Evolutionary conservation across 2,113 vertebrate species (phyloP), one percentile per base, ranked within the genome.

Genomic region (Neodon shergylaensis): DNA sequence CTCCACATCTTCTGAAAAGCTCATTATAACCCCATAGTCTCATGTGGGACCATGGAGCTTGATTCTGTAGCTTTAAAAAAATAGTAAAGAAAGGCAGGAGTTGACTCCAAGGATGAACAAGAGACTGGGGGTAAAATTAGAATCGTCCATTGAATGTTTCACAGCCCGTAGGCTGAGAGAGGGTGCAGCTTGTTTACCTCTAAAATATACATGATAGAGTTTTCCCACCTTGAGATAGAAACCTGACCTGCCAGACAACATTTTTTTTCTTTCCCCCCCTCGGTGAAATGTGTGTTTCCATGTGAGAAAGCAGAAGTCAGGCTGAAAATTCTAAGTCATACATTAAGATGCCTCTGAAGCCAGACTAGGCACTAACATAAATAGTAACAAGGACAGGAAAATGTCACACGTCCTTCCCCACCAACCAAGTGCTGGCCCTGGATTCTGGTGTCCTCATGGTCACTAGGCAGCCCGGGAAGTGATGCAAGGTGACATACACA

Each of bases 221-320:
- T 97, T 98, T 97, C 91, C 73, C 94, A 95, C 95, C 86, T 94
- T 91, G 77, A 94, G 81, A 86, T 88, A 95, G 81, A 83, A 97
- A 95, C 31, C 86, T 92, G 96, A 95, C 52, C 76, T 86, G 81
- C 92, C 84, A 95, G 95, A 96, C 92, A 90, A 92, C 72, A 39
- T 70, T 94, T 94, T 28, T 42, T 61, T 28, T 84, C 16, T 42
- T 93, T 85, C 70, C 42, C 85, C 52, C 22, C n/a, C 11, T 91
- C 88, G 85, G 93, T 39, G 78, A 94, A 92, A 49, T 92, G 89
- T 92, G 94, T 96, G 36, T 17, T 95, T 95, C 81, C 76, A 89
- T 88, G 73, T 96, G 39, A 96, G 94, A 98, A 88, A 88, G 91
- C 22, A 66, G 93, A 96, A 36, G 10, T 52, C 24, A 88, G 33